These are phyloP conservation scores for Andinoacara biseriatus DNA, from an alignment of 2,113 vertebrate genomes.

Conservation along the genomic window DNA sequence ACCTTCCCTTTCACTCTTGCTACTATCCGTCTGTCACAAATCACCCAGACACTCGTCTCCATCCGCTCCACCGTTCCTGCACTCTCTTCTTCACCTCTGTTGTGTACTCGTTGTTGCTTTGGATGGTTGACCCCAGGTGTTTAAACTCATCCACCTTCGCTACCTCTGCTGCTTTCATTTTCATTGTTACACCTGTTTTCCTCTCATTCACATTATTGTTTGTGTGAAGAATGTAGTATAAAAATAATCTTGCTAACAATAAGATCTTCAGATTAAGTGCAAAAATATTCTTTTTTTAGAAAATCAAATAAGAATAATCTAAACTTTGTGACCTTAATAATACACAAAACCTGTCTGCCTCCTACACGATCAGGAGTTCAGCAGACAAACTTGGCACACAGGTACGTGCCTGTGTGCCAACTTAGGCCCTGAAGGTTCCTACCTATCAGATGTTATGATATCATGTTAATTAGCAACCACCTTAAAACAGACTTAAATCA, in stretches of 20 bases:
- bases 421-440: too few relatives aligned
- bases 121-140: neutral
- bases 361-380: too few relatives aligned
- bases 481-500: too few relatives aligned
- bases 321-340: too few relatives aligned
- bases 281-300: neutral
- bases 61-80: neutral
- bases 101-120: neutral
- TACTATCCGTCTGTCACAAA: neutral
- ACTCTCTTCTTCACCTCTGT: neutral
- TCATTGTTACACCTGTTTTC: neutral
- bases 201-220: neutral
- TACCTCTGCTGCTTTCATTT: neutral
- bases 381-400: too few relatives aligned
- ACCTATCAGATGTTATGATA: too few relatives aligned
- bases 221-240: too few relatives aligned
- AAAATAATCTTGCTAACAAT: too few relatives aligned
- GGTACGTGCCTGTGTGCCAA: too few relatives aligned
- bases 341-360: too few relatives aligned
- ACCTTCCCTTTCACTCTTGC: neutral
- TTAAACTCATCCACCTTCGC: neutral
- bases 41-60: neutral
- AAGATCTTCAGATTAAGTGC: too few relatives aligned
- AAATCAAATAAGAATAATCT: neutral
- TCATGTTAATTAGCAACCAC: too few relatives aligned